phyloP scores from a whole-genome alignment of 1,140 invertebrate species.

The Limonius californicus region DNA sequence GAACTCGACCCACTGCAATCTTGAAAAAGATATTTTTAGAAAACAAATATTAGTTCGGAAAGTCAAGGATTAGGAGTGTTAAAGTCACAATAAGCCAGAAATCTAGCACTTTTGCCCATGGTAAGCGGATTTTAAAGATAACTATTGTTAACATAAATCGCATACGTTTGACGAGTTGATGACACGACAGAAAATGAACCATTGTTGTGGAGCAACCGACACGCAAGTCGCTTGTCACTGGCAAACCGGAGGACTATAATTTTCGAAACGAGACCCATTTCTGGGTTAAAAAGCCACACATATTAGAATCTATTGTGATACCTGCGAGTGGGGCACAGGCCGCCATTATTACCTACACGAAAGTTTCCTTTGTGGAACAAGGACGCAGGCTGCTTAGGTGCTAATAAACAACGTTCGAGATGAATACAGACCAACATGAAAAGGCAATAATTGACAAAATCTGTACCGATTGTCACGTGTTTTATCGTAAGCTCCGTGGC shows the following conservation, averaged over 20 bases:
- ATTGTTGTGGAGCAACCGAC: slow-evolving; percentile 5
- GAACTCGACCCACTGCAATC: no score
- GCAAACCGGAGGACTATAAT: not conserved
- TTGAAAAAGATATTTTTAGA: no score
- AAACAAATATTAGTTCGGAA: no score
- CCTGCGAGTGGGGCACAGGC: not conserved
- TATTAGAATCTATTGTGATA: slow-evolving; percentile 11
- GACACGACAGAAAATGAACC: slow-evolving; percentile 10
- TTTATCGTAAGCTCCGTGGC: slow-evolving; percentile 37
- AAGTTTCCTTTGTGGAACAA: slow-evolving; percentile 1
- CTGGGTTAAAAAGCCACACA: slow-evolving; percentile 5
- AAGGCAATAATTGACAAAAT: slow-evolving; percentile 40
- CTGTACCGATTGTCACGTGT: slow-evolving; percentile 33
- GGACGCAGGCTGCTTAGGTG: slow-evolving; percentile 12
- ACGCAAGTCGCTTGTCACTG: slow-evolving; percentile 6
- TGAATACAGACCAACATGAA: slow-evolving; percentile 14
- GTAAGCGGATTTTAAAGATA: not conserved
- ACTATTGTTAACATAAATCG: not conserved
- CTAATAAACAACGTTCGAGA: slow-evolving; percentile 5
- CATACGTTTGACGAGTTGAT: slow-evolving; percentile 1
- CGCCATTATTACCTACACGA: slow-evolving; percentile 14
- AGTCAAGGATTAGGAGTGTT: no score
- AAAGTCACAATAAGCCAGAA: no score
- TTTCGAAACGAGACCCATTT: not conserved
- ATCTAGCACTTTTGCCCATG: no score